These are phyloP conservation scores for Prochilodus magdalenae DNA, from an alignment of 2,113 vertebrate genomes.

Conservation along the genomic window DNA sequence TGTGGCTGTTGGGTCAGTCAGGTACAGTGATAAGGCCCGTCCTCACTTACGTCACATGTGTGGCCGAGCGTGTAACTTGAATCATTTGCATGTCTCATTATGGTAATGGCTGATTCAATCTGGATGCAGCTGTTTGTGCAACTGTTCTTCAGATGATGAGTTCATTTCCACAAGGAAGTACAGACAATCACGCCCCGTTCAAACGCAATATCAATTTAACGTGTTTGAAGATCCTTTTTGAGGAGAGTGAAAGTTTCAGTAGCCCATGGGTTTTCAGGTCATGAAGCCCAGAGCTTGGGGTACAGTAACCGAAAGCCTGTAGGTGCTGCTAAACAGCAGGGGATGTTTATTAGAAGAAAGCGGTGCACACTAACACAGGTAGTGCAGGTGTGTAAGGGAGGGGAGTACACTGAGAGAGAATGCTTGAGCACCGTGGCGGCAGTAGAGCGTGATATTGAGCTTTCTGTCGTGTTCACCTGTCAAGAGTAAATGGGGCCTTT, in stretches of 20 bases:
- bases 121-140: too few species aligned
- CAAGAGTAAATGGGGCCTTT: constrained; percentile 53
- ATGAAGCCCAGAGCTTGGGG: not conserved
- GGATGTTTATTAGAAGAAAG: not conserved
- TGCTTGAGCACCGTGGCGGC: constrained; percentile 43
- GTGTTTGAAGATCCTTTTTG: too few species aligned
- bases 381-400: constrained; percentile 13
- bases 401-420: constrained; percentile 25
- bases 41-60: too few species aligned
- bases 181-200: too few species aligned
- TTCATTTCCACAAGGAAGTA: too few species aligned
- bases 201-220: too few species aligned
- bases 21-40: too few species aligned
- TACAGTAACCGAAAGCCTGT: not conserved
- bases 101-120: too few species aligned
- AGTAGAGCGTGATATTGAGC: constrained; percentile 54
- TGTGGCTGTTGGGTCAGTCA: too few species aligned
- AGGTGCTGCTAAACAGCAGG: not conserved
- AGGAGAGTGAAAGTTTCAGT: not conserved
- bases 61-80: too few species aligned
- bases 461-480: constrained; percentile 54
- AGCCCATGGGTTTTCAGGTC: not conserved
- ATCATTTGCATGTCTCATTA: too few species aligned
- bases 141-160: too few species aligned
- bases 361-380: constrained; percentile 12